A percentile compares a stretch with the other conserved stretches of the same genome.
phyloP scores from a whole-genome alignment of 2,113 vertebrate genomes.

The Podiceps cristatus region DNA sequence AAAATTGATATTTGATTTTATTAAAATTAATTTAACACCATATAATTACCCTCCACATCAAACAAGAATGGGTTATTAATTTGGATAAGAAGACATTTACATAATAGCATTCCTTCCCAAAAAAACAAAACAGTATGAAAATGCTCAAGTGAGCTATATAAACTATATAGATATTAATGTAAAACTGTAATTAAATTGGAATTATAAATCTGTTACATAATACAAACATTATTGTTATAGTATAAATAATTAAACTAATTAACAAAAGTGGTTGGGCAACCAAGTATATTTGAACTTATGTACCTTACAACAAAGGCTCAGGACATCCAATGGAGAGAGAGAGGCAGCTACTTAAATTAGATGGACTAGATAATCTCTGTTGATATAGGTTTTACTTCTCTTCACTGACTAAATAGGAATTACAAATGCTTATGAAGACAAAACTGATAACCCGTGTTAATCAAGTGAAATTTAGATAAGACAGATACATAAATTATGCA shows the following conservation, averaged over 20 bases:
- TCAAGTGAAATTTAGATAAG: background rate
- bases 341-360: background rate
- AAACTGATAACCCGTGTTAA: background rate
- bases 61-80: slow-evolving; percentile 57
- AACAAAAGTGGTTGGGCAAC: background rate
- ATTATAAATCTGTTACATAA: slow-evolving; percentile 3
- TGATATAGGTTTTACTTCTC: background rate
- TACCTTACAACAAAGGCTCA: background rate
- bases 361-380: background rate
- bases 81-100: slow-evolving; percentile 53
- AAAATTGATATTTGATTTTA: slow-evolving; percentile 29
- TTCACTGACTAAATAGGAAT: background rate
- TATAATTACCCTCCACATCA: slow-evolving; percentile 52
- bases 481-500: background rate
- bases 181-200: slow-evolving; percentile 58
- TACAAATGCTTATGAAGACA: background rate
- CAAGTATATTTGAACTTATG: background rate
- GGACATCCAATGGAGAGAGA: background rate
- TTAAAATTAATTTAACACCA: slow-evolving; percentile 47
- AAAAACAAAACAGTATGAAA: slow-evolving; percentile 51
- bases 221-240: background rate
- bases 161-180: slow-evolving; percentile 7
- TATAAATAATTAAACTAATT: background rate
- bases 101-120: slow-evolving; percentile 23
- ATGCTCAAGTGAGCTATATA: slow-evolving; percentile 8